Evolutionary conservation across 2,888 invertebrate genomes (phyloP), one percentile per base, ranked within the genome.

Genomic region (Suillia variegata): DNA sequence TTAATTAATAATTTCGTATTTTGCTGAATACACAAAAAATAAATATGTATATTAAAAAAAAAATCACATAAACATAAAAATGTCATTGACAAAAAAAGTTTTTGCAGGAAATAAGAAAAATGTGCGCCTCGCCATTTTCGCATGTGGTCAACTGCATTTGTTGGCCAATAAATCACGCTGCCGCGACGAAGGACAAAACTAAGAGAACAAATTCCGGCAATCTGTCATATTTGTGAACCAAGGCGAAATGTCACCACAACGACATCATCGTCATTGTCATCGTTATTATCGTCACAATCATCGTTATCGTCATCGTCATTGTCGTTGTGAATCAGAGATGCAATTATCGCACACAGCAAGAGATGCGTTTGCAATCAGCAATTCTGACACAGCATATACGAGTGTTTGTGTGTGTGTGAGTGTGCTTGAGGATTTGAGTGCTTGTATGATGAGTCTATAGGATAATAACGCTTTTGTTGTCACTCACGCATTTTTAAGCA

Each of bases 291-390:
- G n/a, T n/a, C n/a, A n/a, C n/a, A n/a, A n/a, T n/a, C n/a, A n/a
- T n/a, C n/a, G n/a, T n/a, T n/a, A n/a, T n/a, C n/a, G n/a, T n/a
- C n/a, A n/a, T n/a, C n/a, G n/a, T n/a, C n/a, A n/a, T n/a, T n/a
- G n/a, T n/a, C n/a, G n/a, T n/a, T n/a, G n/a, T 4, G 38, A 38
- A 38, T 13, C 38, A 38, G n/a, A 26, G n/a, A 38, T 38, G 38
- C 38, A 38, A 38, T 38, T 38, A 38, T 38, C 38, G n/a, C n/a
- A n/a, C 38, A 38, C 38, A 38, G 38, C 38, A n/a, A 38, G 38
- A 38, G 38, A 38, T 38, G 38, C 38, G 38, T 4, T n/a, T 38
- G 38, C 38, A 38, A 38, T 38, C 38, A 38, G 38, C 38, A 38
- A n/a, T 38, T n/a, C 12, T n/a, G 13, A 18, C 18, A 18, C 45